Conservation (phyloP, 2,113 vertebrate species). For the Connochaetes taurinus region DNA sequence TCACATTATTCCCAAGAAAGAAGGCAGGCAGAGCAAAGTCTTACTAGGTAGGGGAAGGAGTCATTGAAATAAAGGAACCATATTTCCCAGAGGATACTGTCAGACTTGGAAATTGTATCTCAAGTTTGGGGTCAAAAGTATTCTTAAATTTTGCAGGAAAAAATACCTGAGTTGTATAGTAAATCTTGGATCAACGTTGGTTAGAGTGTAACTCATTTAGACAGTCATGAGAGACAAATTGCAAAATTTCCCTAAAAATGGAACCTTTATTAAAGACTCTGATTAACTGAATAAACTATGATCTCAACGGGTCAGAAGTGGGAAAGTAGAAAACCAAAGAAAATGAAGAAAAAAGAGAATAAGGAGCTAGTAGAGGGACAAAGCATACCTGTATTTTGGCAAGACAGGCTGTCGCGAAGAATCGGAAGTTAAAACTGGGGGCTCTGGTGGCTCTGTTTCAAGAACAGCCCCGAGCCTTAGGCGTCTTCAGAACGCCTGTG, state of each 20-base stretch:
- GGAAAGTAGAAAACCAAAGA: background rate
- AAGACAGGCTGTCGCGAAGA: background rate
- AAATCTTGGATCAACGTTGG: background rate
- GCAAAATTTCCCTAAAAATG: background rate
- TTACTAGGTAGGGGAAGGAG: background rate
- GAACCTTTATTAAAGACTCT: background rate
- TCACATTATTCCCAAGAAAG: background rate
- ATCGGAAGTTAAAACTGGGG: background rate
- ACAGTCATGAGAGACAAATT: background rate
- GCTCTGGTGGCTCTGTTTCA: background rate
- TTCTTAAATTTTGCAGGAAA: background rate
- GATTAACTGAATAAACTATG: background rate
- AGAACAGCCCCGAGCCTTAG: background rate
- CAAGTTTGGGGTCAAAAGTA: background rate
- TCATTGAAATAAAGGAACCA: background rate
- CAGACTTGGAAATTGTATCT: background rate
- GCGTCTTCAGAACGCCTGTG: background rate
- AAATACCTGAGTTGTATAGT: background rate
- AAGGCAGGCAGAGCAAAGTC: background rate
- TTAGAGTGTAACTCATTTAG: background rate
- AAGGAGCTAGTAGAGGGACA: background rate
- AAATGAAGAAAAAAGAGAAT: background rate
- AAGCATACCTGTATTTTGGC: background rate
- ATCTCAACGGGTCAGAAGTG: background rate
- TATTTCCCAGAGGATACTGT: background rate